Base-by-base conservation (phyloP, 2,888 invertebrate genomes). In the Polymixis flavicincta region DNA sequence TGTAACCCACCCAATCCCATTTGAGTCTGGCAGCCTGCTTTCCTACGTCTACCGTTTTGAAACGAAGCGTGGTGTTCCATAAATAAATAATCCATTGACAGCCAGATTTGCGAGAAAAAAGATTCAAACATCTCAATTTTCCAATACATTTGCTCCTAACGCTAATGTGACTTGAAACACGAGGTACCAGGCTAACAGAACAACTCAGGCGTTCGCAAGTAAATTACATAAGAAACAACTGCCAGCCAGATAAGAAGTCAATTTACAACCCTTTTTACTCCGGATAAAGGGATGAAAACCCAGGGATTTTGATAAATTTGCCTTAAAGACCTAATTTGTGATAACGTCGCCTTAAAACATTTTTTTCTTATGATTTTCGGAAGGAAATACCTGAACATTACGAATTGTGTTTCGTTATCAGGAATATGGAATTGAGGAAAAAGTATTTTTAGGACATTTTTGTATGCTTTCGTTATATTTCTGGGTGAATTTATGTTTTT, bases 311-410 rank as follows among this genome's bases (percentile, higher is more conserved):
- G 71, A 76, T 73, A 74, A 74, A 76, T 85, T 71, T 13, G 32
- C 22, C 17, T 70, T 67, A 69, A 78, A 77, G 52, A 74, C 69
- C 71, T 76, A 82, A 85, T 85, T 82, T 85, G 73, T 79, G 84
- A 80, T 71, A 76, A 66, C 19, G 64, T n/a, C 25, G 32, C 52
- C 64, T 64, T 73, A n/a, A 59, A 55, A 55, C 0, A 60, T 67
- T 68, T 55, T 54, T 71, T 61, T 37, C 37, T 61, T 37, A 17
- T 64, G 52, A n/a, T 54, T 50, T 84, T 52, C 14, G 17, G n/a
- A 28, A 32, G 25, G 28, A 73, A 59, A 65, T 80, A 65, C 28
- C 57, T 65, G 22, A 13, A 69, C n/a, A 60, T 74, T 60, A 63
- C 42, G 50, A 55, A 25, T 28, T 45, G 45, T 66, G 22, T 77